Conservation (phyloP, 2,797 vertebrate species). For the Coendou prehensilis region DNA sequence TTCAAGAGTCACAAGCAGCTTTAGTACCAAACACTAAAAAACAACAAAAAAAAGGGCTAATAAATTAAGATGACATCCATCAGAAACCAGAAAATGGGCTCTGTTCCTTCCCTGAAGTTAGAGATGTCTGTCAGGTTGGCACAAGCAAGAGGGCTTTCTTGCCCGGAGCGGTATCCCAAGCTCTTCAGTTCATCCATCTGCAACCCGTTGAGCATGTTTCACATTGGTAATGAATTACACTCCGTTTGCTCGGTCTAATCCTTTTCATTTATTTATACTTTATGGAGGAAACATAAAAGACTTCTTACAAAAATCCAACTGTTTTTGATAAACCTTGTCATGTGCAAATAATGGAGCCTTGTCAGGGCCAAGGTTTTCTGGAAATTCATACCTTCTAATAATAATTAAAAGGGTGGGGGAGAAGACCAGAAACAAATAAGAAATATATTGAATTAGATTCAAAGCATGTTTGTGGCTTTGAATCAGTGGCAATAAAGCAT, state of each 20-base stretch:
- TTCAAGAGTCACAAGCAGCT: constrained; percentile 64
- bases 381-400: constrained; percentile 92
- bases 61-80: constrained; percentile 79
- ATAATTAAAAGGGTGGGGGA: constrained; percentile 87
- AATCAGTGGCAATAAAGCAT: constrained; percentile 88
- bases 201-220: constrained; percentile 89
- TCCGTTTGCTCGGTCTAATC: constrained; percentile 92
- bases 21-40: constrained; percentile 68
- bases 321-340: constrained; percentile 93
- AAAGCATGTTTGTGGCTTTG: constrained; percentile 89
- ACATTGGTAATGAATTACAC: constrained; percentile 91
- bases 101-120: constrained; percentile 57
- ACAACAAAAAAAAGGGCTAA: constrained; percentile 72
- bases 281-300: constrained; percentile 93
- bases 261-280: constrained; percentile 94
- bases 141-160: constrained; percentile 69
- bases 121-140: constrained; percentile 67
- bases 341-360: constrained; percentile 92
- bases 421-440: constrained; percentile 90
- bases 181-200: constrained; percentile 90
- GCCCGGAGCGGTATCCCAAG: constrained; percentile 71
- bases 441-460: constrained; percentile 89
- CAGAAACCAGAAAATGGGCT: constrained; percentile 71
- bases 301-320: constrained; percentile 92
- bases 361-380: constrained; percentile 88